Evolutionary conservation across 2,113 vertebrate species (phyloP), one percentile per base, ranked within the genome.

Genomic region (Aldabrachelys gigantea): DNA sequence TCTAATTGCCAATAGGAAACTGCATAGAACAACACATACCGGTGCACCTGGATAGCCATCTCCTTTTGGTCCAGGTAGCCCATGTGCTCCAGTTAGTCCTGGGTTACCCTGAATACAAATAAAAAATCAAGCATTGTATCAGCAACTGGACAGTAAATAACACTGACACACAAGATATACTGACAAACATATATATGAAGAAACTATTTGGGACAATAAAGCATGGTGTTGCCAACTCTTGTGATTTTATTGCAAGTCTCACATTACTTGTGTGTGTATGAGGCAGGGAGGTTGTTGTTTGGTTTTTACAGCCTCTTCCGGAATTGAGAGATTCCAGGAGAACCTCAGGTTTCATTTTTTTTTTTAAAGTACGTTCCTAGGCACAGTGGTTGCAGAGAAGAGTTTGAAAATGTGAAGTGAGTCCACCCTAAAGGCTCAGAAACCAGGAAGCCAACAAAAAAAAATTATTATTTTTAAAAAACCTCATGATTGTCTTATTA

Each of bases 21-120:
- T 65, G 52, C 9, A 62, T 80, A 49, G 89, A 92, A 54, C 44
- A n/a, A 24, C 22, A 98, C 94, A 98, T 96, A 99, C 99, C 95
- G 97, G 89, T 92, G 98, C 97, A 83, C 99, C 99, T 85, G 98
- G 98, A 50, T 97, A 91, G 31, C 98, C 97, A 5, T 99, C 98
- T 0, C 99, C 99, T 95, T 98, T 99, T 50, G 72, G 59, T 87
- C 99, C 99, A 31, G 87, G 91, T 49, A 97, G 95, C 6, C 99
- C 99, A 17, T 95, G 80, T 47, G 93, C 98, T 82, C 99, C 99
- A 47, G 29, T 86, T 56, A 86, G 95, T 22, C 98, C 98, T 52
- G 1, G 93, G 12, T 54, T 14, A 80, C 98, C 97, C 98, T 98
- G 93, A 47, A 79, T 24, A 96, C n/a, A 87, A 93, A 96, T 93